phyloP scores from a whole-genome alignment of 2,113 vertebrate genomes.

The Dryoscopus gambensis region DNA sequence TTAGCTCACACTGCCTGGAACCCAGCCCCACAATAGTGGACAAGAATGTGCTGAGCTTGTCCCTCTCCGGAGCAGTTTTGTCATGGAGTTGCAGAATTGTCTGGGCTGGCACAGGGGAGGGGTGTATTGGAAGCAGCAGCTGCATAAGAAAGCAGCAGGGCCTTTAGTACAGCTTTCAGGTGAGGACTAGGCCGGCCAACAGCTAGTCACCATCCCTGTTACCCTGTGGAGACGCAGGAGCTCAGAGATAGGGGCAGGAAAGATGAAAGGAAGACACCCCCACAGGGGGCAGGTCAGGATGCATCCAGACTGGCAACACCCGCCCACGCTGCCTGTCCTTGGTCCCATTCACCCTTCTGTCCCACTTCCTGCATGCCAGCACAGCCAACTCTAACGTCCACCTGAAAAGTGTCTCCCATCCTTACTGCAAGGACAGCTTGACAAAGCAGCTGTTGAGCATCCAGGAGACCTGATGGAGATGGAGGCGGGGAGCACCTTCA shows the following conservation, averaged over 20 bases:
- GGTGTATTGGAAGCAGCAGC: neutral
- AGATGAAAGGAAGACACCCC: neutral
- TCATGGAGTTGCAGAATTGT: rapidly evolving
- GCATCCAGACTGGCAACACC: neutral
- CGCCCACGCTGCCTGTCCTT: neutral
- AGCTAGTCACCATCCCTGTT: neutral
- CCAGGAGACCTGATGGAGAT: neutral
- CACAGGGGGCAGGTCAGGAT: neutral
- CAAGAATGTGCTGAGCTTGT: neutral
- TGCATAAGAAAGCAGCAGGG: neutral
- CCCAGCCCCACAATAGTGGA: neutral
- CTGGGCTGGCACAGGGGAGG: neutral
- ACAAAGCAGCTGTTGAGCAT: neutral
- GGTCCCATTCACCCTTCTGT: neutral
- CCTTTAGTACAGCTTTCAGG: neutral
- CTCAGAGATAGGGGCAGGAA: neutral
- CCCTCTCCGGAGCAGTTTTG: neutral
- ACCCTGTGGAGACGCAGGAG: neutral
- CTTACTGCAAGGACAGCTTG: neutral
- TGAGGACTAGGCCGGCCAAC: rapidly evolving
- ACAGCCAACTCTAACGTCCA: neutral
- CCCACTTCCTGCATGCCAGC: neutral
- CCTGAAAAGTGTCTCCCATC: neutral
- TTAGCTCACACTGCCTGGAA: neutral
- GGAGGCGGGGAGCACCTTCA: neutral